These are phyloP conservation scores for Zosterops pallidus DNA, from an alignment of 2,113 vertebrate genomes.

Conservation along the genomic window DNA sequence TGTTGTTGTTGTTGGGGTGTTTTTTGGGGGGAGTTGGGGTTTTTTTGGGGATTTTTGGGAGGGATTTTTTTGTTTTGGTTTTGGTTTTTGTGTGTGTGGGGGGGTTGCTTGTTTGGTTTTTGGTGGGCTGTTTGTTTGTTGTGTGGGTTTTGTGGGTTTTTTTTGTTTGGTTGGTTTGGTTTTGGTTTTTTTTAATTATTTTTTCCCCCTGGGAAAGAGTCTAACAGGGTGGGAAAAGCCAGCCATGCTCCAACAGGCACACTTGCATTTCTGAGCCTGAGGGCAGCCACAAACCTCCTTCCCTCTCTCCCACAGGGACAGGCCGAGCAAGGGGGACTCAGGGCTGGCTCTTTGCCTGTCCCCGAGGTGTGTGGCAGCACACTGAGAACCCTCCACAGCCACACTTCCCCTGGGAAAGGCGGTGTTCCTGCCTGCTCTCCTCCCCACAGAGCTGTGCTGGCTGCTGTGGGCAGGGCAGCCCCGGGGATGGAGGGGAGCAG, in stretches of 20 bases:
- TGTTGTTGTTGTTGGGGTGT: too few relatives aligned
- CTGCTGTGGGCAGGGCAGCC: not conserved
- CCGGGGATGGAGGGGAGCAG: rapidly evolving
- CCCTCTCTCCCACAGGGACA: not conserved
- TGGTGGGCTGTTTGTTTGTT: too few relatives aligned
- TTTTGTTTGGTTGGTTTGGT: too few relatives aligned
- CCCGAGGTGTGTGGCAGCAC: not conserved
- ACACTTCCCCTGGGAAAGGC: not conserved
- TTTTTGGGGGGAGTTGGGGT: too few relatives aligned
- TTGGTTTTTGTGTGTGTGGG: too few relatives aligned
- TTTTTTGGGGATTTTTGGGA: too few relatives aligned
- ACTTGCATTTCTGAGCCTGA: not conserved
- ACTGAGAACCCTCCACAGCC: not conserved
- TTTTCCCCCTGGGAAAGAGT: not conserved
- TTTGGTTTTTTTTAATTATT: not conserved
- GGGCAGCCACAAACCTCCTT: not conserved
- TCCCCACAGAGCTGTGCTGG: not conserved
- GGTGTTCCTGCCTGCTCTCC: not conserved
- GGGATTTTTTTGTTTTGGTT: too few relatives aligned
- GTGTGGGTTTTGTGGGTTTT: too few relatives aligned
- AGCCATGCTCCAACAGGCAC: not conserved
- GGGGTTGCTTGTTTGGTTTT: too few relatives aligned
- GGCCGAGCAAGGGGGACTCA: not conserved
- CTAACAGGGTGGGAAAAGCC: not conserved
- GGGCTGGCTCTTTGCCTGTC: not conserved